Conservation (phyloP, 2,888 invertebrate genomes). For the Epistrophella euchroma region DNA sequence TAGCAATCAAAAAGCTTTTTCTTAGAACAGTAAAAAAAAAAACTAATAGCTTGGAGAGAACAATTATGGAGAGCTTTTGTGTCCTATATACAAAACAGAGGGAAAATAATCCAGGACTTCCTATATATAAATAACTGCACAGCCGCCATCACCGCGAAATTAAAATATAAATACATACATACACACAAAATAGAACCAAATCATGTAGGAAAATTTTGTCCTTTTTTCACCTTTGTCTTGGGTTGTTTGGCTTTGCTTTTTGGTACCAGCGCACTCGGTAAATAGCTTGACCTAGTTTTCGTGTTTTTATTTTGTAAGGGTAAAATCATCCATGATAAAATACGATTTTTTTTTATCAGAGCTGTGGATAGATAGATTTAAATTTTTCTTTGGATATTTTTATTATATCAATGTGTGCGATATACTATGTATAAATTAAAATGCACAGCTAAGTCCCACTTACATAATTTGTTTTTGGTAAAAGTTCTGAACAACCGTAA, state of each 20-base stretch:
- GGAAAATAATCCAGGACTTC: conserved; percentile 71
- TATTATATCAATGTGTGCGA: background rate
- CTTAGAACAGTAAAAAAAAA: background rate
- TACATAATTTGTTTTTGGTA: no score
- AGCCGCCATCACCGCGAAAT: conserved; percentile 38
- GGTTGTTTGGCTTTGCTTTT: conserved; percentile 21
- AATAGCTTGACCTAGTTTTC: conserved; percentile 72
- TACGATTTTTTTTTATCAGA: conserved; percentile 1
- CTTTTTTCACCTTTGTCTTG: conserved; percentile 55
- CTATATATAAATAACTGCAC: conserved; percentile 56
- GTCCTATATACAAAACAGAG: conserved; percentile 51
- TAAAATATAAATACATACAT: conserved; percentile 16
- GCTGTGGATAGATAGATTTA: background rate
- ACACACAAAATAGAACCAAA: conserved; percentile 3
- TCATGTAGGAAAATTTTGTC: conserved; percentile 42
- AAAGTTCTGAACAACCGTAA: no score
- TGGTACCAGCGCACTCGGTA: conserved; percentile 72
- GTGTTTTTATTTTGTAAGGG: conserved; percentile 13
- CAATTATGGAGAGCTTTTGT: conserved; percentile 4
- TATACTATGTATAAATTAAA: no score
- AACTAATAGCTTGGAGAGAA: background rate
- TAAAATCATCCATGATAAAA: conserved; percentile 24
- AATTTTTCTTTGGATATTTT: background rate
- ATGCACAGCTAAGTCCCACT: no score
- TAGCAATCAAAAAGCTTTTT: background rate